phyloP scores from a whole-genome alignment of 92 coral and sea anemone genomes.

The Micromussa lordhowensis region DNA sequence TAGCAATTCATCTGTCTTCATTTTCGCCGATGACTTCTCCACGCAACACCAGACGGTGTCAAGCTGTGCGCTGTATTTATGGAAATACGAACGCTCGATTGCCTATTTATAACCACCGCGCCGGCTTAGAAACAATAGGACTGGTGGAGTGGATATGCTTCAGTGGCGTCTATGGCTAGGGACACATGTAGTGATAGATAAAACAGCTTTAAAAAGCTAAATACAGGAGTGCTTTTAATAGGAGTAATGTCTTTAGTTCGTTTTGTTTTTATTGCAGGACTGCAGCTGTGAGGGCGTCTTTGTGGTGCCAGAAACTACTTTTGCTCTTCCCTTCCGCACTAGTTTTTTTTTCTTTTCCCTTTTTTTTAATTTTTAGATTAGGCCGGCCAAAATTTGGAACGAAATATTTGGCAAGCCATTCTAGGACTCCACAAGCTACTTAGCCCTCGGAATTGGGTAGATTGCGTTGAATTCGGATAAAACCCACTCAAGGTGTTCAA shows the following conservation, averaged over 20 bases:
- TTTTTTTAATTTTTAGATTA: background rate
- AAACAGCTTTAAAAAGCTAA: background rate
- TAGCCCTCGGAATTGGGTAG: background rate
- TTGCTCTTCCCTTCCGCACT: too few relatives aligned
- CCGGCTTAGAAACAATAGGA: background rate
- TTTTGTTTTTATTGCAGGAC: background rate
- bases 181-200: background rate
- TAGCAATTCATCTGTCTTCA: background rate
- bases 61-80: slow-evolving; percentile 28
- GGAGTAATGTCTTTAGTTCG: background rate
- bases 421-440: background rate
- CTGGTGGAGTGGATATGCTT: background rate
- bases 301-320: background rate
- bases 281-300: background rate
- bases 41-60: background rate
- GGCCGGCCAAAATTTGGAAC: background rate
- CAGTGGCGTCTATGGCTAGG: background rate
- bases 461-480: too few relatives aligned
- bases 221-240: background rate
- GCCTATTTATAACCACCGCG: background rate
- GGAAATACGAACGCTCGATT: background rate
- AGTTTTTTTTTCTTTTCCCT: too few relatives aligned
- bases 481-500: too few relatives aligned
- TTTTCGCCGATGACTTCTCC: background rate
- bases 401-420: background rate